Evolutionary conservation across 2,888 invertebrate genomes (phyloP).

Genomic region (Drosophila borborema): DNA sequence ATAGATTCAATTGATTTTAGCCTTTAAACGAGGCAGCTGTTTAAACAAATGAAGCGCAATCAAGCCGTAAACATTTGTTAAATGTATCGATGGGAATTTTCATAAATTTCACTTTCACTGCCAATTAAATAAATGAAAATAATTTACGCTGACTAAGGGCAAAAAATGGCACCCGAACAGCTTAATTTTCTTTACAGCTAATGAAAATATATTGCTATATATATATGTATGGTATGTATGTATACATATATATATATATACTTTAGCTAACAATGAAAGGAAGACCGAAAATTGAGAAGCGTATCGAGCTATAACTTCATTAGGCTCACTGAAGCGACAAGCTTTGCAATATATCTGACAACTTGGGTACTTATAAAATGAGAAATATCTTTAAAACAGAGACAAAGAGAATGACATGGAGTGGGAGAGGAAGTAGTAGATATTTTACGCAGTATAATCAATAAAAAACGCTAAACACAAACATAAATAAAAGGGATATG

Average conservation of each 20-base stretch:
- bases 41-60: slow-evolving; percentile 51
- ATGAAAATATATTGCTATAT: slow-evolving; percentile 70
- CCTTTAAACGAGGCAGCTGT: slow-evolving; percentile 42
- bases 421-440: slow-evolving; percentile 1
- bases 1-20: slow-evolving; percentile 7
- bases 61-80: slow-evolving; percentile 34
- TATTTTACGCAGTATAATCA: slow-evolving; percentile 66
- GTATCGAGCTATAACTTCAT: slow-evolving; percentile 69
- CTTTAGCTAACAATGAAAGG: slow-evolving; percentile 22
- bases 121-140: slow-evolving; percentile 78
- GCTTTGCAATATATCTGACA: slow-evolving; percentile 65
- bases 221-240: slow-evolving; percentile 1
- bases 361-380: slow-evolving; percentile 58
- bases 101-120: slow-evolving; percentile 56
- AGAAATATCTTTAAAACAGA: slow-evolving; percentile 58
- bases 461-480: slow-evolving; percentile 71
- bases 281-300: slow-evolving; percentile 25
- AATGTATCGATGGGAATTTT: slow-evolving; percentile 55
- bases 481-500: slow-evolving; percentile 69
- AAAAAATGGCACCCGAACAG: slow-evolving; percentile 49
- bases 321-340: slow-evolving; percentile 63
- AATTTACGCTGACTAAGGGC: slow-evolving; percentile 63
- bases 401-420: not conserved
- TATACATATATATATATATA: not conserved
- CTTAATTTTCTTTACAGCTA: slow-evolving; percentile 54